Evolutionary conservation across 1,140 invertebrate genomes (phyloP), one percentile per base, ranked within the genome.

Genomic region (Pseudomyrmex sp.): DNA sequence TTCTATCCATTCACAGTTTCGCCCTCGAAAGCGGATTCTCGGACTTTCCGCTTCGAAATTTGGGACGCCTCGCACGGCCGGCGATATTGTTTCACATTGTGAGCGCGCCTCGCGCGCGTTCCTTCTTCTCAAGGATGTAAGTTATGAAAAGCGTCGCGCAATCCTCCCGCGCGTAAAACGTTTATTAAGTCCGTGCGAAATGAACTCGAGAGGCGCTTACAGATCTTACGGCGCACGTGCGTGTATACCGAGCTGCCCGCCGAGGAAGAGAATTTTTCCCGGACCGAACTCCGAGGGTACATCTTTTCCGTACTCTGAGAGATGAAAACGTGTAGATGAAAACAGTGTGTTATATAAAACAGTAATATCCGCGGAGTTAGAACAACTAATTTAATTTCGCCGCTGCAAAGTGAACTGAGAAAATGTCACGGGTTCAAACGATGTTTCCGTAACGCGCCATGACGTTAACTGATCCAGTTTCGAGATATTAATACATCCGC

Each of bases 131-230:
- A 35, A 3, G 44, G 61, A 52, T 70, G 58, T 80, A 80, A 85
- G 46, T 87, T 88, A 84, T 66, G 86, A 87, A 72, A 61, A 74
- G 68, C 59, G 65, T 83, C 85, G 85, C 66, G 26, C 35, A 61
- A 70, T 76, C 65, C 69, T 56, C 52, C 18, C 65, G 86, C 82
- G 76, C 76, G 80, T 87, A 88, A 88, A 88, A 88, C 86, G 86
- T 88, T 88, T 88, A 88, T 88, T 88, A 88, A 88, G 83, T 87
- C 61, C 56, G 82, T 84, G 68, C 23, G 76, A 88, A 88, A 85
- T 88, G 87, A 87, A 88, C 87, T 87, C 59, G 66, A 68, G 56
- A 86, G 86, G 72, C 84, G 72, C 70, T 72, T 62, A 82, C 58
- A 9, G 58, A 26, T 82, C 61, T 75, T 75, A 82, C 72, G 79